phyloP scores from a whole-genome alignment of 2,797 vertebrate species.

The Vireo griseus region DNA sequence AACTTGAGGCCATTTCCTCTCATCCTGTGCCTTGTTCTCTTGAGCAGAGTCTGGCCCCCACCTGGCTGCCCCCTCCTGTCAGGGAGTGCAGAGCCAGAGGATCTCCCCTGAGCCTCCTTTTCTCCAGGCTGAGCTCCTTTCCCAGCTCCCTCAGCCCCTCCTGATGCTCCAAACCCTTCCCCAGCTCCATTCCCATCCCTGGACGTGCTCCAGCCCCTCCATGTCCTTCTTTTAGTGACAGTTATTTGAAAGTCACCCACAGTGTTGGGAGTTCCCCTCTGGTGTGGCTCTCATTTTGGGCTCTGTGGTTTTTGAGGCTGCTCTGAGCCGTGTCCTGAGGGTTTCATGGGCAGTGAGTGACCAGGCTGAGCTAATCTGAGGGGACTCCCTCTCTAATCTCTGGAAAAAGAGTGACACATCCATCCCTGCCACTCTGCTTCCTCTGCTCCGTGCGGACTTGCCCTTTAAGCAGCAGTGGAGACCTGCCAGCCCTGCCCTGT shows the following conservation, averaged over 20 bases:
- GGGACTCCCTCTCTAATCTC: background rate
- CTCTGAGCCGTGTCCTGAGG: background rate
- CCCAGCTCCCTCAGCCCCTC: background rate
- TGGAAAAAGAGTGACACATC: background rate
- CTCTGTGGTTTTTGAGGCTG: background rate
- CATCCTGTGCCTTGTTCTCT: background rate
- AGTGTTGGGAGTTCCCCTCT: background rate
- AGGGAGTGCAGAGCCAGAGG: background rate
- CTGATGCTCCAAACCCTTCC: background rate
- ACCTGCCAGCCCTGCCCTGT: background rate
- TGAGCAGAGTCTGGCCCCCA: background rate
- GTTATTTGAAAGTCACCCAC: background rate
- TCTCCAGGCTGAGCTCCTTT: background rate
- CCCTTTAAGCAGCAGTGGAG: background rate
- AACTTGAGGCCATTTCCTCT: background rate
- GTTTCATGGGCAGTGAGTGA: background rate
- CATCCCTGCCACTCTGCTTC: background rate
- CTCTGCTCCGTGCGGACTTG: background rate
- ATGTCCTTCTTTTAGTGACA: background rate
- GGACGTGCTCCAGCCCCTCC: rapidly evolving
- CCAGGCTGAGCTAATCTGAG: background rate
- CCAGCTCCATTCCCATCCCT: rapidly evolving
- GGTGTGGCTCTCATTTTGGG: background rate
- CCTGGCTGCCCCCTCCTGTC: background rate
- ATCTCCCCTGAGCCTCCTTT: background rate